These are phyloP conservation scores for Drosophila pullipes DNA, from an alignment of 2,888 invertebrate species.

Conservation along the genomic window DNA sequence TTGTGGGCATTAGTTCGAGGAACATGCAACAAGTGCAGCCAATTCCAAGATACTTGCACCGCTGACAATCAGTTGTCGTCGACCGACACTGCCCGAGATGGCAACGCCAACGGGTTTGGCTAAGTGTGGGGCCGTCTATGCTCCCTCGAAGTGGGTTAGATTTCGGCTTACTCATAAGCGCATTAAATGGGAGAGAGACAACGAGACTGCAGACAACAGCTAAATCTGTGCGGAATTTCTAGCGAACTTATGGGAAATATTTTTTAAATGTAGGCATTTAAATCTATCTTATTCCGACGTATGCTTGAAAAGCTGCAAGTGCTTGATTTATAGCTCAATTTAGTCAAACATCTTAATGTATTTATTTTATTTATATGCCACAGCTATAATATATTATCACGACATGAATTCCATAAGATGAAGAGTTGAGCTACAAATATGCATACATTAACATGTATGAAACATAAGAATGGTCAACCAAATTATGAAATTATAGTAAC, in stretches of 20 bases:
- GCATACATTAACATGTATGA: neutral
- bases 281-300: neutral
- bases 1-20: slow-evolving; percentile 61
- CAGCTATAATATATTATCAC: neutral
- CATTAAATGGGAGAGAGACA: slow-evolving; percentile 38
- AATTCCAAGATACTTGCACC: slow-evolving; percentile 46
- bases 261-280: slow-evolving; percentile 33
- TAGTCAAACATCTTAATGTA: neutral
- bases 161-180: slow-evolving; percentile 61
- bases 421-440: neutral
- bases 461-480: neutral
- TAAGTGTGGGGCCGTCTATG: slow-evolving; percentile 42
- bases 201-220: slow-evolving; percentile 20
- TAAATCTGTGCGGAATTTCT: slow-evolving; percentile 50
- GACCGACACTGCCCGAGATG: slow-evolving; percentile 15
- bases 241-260: slow-evolving; percentile 46
- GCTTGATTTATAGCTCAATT: neutral
- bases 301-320: neutral
- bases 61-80: slow-evolving; percentile 67
- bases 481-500: neutral
- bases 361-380: neutral
- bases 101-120: slow-evolving; percentile 53
- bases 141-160: slow-evolving; percentile 61
- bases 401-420: neutral
- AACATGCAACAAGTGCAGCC: slow-evolving; percentile 74